A percentile compares a stretch with the other conserved stretches of the same genome.
Conservation (phyloP, 2,797 vertebrate species). For the Bovichtus variegatus region DNA sequence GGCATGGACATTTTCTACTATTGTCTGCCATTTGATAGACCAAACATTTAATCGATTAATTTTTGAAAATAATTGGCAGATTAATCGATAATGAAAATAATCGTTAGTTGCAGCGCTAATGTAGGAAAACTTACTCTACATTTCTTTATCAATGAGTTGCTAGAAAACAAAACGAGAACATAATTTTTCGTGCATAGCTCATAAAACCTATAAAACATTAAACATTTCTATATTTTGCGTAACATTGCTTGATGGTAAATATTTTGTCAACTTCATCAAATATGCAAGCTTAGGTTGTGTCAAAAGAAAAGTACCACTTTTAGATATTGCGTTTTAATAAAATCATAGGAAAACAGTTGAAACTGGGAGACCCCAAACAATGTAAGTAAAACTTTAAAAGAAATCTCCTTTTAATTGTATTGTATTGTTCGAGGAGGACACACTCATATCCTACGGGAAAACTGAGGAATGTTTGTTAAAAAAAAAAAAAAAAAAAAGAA, state of each 20-base stretch:
- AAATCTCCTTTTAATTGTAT: not conserved
- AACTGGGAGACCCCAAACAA: not conserved
- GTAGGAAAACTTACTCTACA: not conserved
- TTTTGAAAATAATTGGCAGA: too few relatives aligned
- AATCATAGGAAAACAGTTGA: not conserved
- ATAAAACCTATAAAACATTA: not conserved
- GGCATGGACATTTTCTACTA: too few relatives aligned
- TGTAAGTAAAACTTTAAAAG: not conserved
- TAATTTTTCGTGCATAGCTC: not conserved
- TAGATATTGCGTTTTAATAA: not conserved
- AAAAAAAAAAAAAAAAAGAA: slow-evolving; percentile 1
- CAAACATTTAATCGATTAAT: too few relatives aligned
- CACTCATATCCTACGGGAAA: not conserved
- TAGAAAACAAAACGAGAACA: not conserved
- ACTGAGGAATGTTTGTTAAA: slow-evolving; percentile 3
- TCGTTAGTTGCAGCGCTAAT: too few relatives aligned
- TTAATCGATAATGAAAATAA: too few relatives aligned
- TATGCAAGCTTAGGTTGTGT: not conserved
- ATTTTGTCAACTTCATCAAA: not conserved
- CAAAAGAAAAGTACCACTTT: not conserved
- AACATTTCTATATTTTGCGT: not conserved
- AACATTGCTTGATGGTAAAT: not conserved
- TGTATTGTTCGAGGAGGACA: not conserved
- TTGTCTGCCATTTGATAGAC: too few relatives aligned
- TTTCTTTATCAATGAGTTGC: not conserved